These are phyloP conservation scores for Macroteleia sp. DNA, from an alignment of 2,888 invertebrate genomes.

Conservation along the genomic window DNA sequence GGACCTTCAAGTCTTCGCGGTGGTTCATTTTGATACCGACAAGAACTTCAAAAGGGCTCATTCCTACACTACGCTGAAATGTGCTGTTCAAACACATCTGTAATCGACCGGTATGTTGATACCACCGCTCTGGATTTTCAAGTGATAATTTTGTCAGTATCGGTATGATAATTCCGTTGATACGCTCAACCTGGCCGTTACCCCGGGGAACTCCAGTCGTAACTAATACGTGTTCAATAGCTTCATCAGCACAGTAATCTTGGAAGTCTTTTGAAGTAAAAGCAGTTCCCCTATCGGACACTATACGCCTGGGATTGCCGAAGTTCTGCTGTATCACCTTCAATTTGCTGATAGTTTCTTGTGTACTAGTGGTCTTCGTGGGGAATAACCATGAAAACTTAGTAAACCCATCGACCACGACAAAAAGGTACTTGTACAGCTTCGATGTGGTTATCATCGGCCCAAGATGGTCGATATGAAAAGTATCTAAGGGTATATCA, in stretches of 20 bases:
- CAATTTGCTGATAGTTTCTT: slow-evolving; percentile 40
- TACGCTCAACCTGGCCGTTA: not conserved
- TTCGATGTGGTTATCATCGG: slow-evolving; percentile 32
- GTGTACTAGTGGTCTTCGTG: slow-evolving; percentile 35
- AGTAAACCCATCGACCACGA: slow-evolving; percentile 36
- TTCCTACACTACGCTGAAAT: slow-evolving; percentile 54
- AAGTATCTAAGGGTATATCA: too few relatives aligned
- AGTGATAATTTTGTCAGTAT: slow-evolving; percentile 59
- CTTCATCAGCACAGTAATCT: slow-evolving; percentile 45
- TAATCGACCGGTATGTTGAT: slow-evolving; percentile 47
- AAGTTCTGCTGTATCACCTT: slow-evolving; percentile 28
- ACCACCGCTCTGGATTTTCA: slow-evolving; percentile 60
- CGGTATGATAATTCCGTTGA: slow-evolving; percentile 48
- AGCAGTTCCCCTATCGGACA: slow-evolving; percentile 47
- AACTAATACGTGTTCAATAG: slow-evolving; percentile 27
- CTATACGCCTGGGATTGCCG: slow-evolving; percentile 48
- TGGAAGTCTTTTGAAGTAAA: slow-evolving; percentile 20
- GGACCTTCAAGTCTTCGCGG: not conserved
- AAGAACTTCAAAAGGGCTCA: slow-evolving; percentile 61
- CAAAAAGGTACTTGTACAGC: slow-evolving; percentile 42
- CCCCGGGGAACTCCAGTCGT: not conserved
- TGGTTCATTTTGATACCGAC: not conserved
- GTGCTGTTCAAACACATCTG: slow-evolving; percentile 59
- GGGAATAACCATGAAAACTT: slow-evolving; percentile 53
- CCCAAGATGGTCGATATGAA: slow-evolving; percentile 37